Conservation (phyloP, 2,113 vertebrate species). For the Typhlomys cinereus region DNA sequence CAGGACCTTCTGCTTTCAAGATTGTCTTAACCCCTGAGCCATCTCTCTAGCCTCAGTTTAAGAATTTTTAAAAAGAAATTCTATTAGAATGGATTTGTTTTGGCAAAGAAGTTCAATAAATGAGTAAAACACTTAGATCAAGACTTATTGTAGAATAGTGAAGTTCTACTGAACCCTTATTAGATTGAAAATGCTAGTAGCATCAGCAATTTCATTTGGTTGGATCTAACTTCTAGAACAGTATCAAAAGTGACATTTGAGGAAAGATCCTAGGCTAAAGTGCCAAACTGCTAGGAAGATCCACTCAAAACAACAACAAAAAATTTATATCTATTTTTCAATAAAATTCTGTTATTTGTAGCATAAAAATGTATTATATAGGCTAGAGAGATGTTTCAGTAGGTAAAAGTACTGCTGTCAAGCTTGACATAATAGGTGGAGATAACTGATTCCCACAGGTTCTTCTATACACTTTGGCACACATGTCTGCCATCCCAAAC, state of each 20-base stretch:
- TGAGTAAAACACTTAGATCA: slow-evolving; percentile 16
- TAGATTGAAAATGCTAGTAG: slow-evolving; percentile 5
- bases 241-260: not conserved
- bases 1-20: too few species aligned
- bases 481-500: too few species aligned
- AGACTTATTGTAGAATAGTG: slow-evolving; percentile 7
- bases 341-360: not conserved
- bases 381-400: too few species aligned
- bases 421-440: too few species aligned
- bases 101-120: not conserved
- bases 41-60: too few species aligned
- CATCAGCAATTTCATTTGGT: not conserved
- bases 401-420: too few species aligned
- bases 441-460: too few species aligned
- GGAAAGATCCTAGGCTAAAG: slow-evolving; percentile 10
- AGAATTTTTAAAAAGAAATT: too few species aligned
- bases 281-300: slow-evolving; percentile 11
- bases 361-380: not conserved
- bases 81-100: slow-evolving; percentile 19
- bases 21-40: too few species aligned
- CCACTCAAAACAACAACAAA: not conserved
- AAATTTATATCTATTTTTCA: slow-evolving; percentile 26
- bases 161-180: slow-evolving; percentile 1
- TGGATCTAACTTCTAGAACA: slow-evolving; percentile 2
- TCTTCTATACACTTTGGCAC: too few species aligned